phyloP scores from a whole-genome alignment of 2,888 invertebrate genomes.

The Tinea semifulvella region DNA sequence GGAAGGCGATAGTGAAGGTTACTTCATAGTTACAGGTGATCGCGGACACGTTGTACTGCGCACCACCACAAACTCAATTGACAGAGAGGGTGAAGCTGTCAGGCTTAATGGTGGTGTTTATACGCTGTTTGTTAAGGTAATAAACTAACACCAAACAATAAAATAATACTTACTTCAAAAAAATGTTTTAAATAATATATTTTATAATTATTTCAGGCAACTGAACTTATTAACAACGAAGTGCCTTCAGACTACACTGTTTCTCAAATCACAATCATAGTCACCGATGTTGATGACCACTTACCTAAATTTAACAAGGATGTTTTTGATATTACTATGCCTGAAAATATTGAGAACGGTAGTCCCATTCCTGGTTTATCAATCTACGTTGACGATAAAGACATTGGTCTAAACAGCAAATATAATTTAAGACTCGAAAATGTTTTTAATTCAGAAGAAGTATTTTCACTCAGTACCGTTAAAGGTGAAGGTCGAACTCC shows the following conservation, averaged over 20 bases:
- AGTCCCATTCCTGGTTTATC: constrained; percentile 77
- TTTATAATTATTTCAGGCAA: constrained; percentile 54
- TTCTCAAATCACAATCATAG: constrained; percentile 77
- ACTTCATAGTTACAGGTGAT: constrained; percentile 70
- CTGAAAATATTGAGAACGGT: constrained; percentile 78
- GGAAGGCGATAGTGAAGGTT: constrained; percentile 73
- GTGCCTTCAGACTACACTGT: constrained; percentile 73
- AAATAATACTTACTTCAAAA: not conserved
- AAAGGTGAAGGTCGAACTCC: constrained; percentile 78
- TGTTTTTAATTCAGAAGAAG: constrained; percentile 64
- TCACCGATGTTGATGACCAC: constrained; percentile 82
- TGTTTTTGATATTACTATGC: constrained; percentile 73
- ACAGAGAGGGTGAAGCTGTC: constrained; percentile 78
- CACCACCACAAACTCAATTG: constrained; percentile 72
- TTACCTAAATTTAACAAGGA: constrained; percentile 75
- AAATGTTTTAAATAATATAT: not conserved
- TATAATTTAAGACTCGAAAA: constrained; percentile 71
- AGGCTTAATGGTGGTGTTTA: constrained; percentile 83
- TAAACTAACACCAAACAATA: not conserved
- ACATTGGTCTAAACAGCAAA: constrained; percentile 77
- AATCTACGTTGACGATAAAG: constrained; percentile 76
- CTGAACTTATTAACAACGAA: constrained; percentile 76
- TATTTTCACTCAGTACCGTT: constrained; percentile 72
- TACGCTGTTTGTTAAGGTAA: constrained; percentile 71
- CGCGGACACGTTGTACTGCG: constrained; percentile 67